These are phyloP conservation scores for Bubo blakistoni DNA, from an alignment of 2,113 vertebrate species.

Conservation along the genomic window DNA sequence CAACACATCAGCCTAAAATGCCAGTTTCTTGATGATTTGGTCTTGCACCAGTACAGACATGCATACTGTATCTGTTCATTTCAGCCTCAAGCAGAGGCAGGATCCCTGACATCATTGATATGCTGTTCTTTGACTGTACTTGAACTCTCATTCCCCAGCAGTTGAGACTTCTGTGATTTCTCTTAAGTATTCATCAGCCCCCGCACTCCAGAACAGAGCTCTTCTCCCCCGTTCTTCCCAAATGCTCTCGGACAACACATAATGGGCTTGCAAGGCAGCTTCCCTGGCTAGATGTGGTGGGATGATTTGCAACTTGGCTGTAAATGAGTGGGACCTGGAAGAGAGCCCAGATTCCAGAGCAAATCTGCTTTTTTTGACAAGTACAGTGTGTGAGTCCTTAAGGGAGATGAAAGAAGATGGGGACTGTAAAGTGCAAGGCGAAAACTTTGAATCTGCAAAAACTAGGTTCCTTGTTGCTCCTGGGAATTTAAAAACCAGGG, in stretches of 20 bases:
- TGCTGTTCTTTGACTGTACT: background rate
- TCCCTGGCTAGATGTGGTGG: conserved; percentile 28
- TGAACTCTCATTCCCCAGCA: background rate
- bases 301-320: conserved; percentile 49
- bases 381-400: background rate
- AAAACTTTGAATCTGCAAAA: conserved; percentile 16
- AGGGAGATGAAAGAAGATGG: conserved; percentile 8
- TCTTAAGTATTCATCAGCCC: background rate
- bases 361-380: conserved; percentile 31
- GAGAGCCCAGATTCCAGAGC: conserved; percentile 50
- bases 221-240: conserved; percentile 12
- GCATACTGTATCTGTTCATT: background rate
- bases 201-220: background rate
- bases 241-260: background rate
- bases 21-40: background rate
- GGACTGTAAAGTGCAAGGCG: background rate
- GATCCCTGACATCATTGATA: background rate
- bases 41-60: background rate
- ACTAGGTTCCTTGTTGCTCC: background rate
- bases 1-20: background rate
- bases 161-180: background rate
- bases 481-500: background rate
- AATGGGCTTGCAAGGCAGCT: background rate
- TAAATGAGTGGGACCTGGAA: conserved; percentile 42
- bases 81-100: background rate